Percentiles rank a stretch among this genome's conserved stretches.
Evolutionary conservation across 2,113 vertebrate species (phyloP).

Genomic region (Herpailurus yagouaroundi): DNA sequence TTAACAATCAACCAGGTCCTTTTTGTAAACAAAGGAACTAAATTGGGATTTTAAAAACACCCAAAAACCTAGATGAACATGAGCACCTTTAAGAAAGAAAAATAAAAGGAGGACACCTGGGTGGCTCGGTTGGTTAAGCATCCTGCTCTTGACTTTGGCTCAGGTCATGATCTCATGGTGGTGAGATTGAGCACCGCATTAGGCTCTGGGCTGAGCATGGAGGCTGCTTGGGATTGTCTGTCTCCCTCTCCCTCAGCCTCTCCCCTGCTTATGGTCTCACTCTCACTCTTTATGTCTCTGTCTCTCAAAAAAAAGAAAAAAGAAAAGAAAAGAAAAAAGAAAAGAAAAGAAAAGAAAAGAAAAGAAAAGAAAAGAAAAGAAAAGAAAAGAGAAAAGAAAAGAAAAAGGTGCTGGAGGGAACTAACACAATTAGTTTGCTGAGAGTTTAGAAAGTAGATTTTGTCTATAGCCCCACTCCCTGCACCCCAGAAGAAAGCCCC

Average conservation of each 20-base stretch:
- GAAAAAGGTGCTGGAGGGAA: not conserved
- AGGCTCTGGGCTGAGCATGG: too few species aligned
- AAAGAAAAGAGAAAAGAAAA: too few species aligned
- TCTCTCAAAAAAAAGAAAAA: not conserved
- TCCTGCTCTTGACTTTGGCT: too few species aligned
- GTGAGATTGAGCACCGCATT: too few species aligned
- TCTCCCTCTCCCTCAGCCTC: too few species aligned
- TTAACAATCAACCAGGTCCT: not conserved
- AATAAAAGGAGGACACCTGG: too few species aligned
- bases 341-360: not conserved
- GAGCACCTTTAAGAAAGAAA: not conserved
- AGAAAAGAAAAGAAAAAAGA: not conserved
- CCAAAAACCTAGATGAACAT: not conserved
- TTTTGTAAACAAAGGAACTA: not conserved
- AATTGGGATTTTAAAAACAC: not conserved
- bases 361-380: not conserved
- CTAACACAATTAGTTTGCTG: not conserved
- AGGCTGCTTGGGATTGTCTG: too few species aligned
- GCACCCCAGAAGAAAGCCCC: not conserved
- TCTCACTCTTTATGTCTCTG: too few species aligned
- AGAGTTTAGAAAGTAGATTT: not conserved
- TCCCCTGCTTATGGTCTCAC: too few species aligned
- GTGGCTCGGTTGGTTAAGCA: too few species aligned
- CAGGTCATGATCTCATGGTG: too few species aligned
- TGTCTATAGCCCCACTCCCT: fast-evolving